Evolutionary conservation across 2,797 vertebrate species (phyloP), one percentile per base, ranked within the genome.

Genomic region (Tapirus indicus): DNA sequence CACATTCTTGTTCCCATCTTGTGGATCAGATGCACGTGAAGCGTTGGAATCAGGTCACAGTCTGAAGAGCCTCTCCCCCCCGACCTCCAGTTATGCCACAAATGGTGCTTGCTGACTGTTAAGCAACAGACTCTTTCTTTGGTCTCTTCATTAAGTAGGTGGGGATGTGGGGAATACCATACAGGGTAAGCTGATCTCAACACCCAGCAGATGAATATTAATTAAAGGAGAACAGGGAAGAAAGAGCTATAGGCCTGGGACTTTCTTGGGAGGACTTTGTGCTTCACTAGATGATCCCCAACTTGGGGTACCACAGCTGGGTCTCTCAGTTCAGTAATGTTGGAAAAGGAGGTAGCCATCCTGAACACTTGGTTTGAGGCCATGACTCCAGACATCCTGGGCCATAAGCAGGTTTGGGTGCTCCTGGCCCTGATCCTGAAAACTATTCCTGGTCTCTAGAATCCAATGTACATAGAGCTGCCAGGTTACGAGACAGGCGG

Each of bases 201-300:
- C 4, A 52, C 20, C 18, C 60, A 71, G 20, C n/a, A 88, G 71
- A 86, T 83, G 84, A 84, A 88, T 77, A 87, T 58, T 78, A 87
- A 92, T 94, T 86, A 92, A 74, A 85, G 58, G 35, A 92, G 41
- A 92, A 84, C 38, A 79, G n/a, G 23, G 8, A 75, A 88, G 29
- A 85, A 62, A 38, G 3, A 77, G 35, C 32, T 35, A 32, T 38
- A 83, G 49, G 58, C 41, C 47, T 82, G 64, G 18, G 92, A 66
- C 58, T 83, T 96, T 77, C 68, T 58, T 82, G 35, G 79, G 52
- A 97, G 47, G 69, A 6, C 69, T 87, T 52, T 95, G 52, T 74
- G 32, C 52, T 94, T 95, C 16, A 86, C 49, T 54, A 66, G 17
- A 29, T 80, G 35, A 80, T n/a, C 27, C 38, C 47, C 29, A 68